Conservation (phyloP, 2,797 vertebrate genomes). For the Diplodus sargus region DNA sequence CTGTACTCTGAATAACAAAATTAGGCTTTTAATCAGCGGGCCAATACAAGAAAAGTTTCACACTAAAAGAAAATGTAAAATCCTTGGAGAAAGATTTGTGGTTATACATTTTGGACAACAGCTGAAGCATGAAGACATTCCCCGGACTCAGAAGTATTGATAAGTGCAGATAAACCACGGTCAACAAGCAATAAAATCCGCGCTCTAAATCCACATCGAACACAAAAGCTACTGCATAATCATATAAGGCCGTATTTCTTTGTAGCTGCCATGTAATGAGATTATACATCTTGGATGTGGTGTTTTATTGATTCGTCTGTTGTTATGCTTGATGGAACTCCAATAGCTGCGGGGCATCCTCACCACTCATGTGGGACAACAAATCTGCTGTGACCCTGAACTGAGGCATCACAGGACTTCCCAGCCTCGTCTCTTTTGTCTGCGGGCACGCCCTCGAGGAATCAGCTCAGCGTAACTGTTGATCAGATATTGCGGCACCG, state of each 20-base stretch:
- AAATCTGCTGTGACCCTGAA: slow-evolving; percentile 61
- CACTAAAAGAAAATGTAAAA: slow-evolving; percentile 1
- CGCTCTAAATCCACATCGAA: slow-evolving; percentile 43
- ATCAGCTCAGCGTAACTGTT: slow-evolving; percentile 35
- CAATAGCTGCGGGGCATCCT: slow-evolving; percentile 53
- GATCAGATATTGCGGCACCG: slow-evolving; percentile 49
- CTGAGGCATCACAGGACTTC: slow-evolving; percentile 42
- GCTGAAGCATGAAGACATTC: slow-evolving; percentile 46
- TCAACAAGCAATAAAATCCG: slow-evolving; percentile 62
- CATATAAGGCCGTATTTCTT: slow-evolving; percentile 59
- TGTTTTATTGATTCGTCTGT: slow-evolving; percentile 74
- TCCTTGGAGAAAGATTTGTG: neutral
- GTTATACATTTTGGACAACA: slow-evolving; percentile 11
- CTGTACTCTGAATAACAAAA: slow-evolving; percentile 7
- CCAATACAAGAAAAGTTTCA: slow-evolving; percentile 20
- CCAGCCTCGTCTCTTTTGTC: slow-evolving; percentile 36
- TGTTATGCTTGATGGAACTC: slow-evolving; percentile 64
- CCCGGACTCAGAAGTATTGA: slow-evolving; percentile 31
- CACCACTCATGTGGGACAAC: slow-evolving; percentile 55
- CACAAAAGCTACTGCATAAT: slow-evolving; percentile 61
- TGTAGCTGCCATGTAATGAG: slow-evolving; percentile 66
- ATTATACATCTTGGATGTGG: slow-evolving; percentile 68
- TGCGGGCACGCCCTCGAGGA: slow-evolving; percentile 26
- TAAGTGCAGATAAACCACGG: slow-evolving; percentile 41
- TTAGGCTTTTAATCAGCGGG: neutral